These are phyloP conservation scores for Lagorchestes hirsutus DNA, from an alignment of 2,797 vertebrate genomes.

Conservation along the genomic window DNA sequence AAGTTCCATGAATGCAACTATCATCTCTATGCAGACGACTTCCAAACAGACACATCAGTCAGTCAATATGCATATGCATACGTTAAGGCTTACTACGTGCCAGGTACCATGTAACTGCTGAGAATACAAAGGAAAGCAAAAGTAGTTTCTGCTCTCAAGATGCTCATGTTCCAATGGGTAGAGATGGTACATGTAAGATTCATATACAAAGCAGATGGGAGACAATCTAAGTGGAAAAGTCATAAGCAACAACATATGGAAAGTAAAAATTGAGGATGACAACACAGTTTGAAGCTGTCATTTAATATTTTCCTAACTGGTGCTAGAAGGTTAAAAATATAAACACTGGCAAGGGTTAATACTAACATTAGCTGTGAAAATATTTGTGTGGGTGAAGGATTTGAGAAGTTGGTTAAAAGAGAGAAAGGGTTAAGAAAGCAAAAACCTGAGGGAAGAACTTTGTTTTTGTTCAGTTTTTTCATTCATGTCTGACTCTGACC, in stretches of 20 bases:
- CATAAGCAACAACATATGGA: not conserved
- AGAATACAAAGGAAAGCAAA: not conserved
- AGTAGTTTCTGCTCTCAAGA: not conserved
- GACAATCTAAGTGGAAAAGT: not conserved
- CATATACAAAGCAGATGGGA: not conserved
- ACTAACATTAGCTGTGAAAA: not conserved
- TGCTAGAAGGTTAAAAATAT: not conserved
- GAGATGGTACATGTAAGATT: not conserved
- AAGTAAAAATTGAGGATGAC: not conserved
- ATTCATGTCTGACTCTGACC: no score
- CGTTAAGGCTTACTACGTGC: not conserved
- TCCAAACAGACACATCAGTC: not conserved
- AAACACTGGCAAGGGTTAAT: not conserved
- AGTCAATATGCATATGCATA: no score
- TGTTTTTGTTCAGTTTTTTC: no score
- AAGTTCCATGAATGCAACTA: not conserved
- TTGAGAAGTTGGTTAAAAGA: not conserved
- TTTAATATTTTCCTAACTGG: not conserved
- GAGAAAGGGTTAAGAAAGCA: not conserved
- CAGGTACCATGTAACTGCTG: not conserved
- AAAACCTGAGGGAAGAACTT: not conserved
- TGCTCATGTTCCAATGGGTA: not conserved
- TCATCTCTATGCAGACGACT: not conserved
- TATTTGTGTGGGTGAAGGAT: not conserved
- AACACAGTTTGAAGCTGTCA: not conserved